Evolutionary conservation across 1,140 invertebrate genomes (phyloP).

Genomic region (Melitaea cinxia): DNA sequence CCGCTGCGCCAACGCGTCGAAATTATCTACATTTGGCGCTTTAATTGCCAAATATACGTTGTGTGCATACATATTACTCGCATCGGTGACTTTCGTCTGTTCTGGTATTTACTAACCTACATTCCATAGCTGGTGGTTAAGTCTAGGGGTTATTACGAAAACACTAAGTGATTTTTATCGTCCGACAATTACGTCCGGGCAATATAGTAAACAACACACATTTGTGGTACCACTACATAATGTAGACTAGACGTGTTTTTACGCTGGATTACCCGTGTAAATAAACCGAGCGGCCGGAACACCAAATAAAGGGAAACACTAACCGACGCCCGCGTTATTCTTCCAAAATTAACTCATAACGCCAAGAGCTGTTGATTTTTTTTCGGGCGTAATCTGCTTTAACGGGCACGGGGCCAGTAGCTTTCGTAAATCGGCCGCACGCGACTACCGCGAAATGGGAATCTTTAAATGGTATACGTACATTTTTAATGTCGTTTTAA

Average conservation of each 20-base stretch:
- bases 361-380: constrained; percentile 76
- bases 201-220: constrained; percentile 46
- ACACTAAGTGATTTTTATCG: constrained; percentile 70
- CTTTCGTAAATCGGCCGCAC: constrained; percentile 74
- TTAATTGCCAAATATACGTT: constrained; percentile 27
- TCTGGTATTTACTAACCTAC: constrained; percentile 30
- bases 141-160: constrained; percentile 47
- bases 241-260: constrained; percentile 66
- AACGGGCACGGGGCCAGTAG: constrained; percentile 77
- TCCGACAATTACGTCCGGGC: constrained; percentile 47
- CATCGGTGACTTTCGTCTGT: constrained; percentile 31
- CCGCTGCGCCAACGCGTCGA: background rate
- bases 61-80: constrained; percentile 31
- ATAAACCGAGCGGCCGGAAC: constrained; percentile 70
- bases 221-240: constrained; percentile 64
- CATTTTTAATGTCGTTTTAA: constrained; percentile 77
- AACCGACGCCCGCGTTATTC: constrained; percentile 74
- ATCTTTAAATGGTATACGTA: constrained; percentile 79
- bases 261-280: constrained; percentile 75
- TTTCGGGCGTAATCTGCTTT: constrained; percentile 76
- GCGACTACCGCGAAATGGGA: constrained; percentile 73
- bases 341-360: constrained; percentile 81
- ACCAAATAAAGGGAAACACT: constrained; percentile 77
- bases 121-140: constrained; percentile 37
- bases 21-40: constrained; percentile 1